Evolutionary conservation across 2,797 vertebrate genomes (phyloP), one percentile per base, ranked within the genome.

Genomic region (Melanotaenia pygmaea): DNA sequence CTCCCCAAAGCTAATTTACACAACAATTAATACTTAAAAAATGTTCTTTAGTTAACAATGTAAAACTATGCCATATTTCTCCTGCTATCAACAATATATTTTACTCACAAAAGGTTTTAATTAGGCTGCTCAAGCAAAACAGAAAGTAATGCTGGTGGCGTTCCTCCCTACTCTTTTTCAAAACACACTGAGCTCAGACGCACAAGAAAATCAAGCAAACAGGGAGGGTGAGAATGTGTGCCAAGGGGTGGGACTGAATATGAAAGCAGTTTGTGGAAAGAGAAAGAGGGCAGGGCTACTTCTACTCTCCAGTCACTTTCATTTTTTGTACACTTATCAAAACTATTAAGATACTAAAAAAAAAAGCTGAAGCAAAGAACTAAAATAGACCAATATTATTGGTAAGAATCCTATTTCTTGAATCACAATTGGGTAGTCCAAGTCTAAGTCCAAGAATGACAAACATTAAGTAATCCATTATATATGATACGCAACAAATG

Each of bases 141-240:
- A 51, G 3, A 7, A 61, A 70, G n/a, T 10, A 20, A 3, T 1
- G 10, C 1, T 32, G 38, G 16, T 10, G 9, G 16, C 2, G 0
- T 20, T 74, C 10, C 32, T 51, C 10, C 79, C 84, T 74, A 89
- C 83, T 83, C 83, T 83, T 34, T n/a, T 4, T 73, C 35, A 53
- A 58, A 22, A 26, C 24, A 68, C 38, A 54, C 43, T 67, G 50
- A 66, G 60, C 50, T 65, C 28, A 53, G 47, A 51, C 62, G 65
- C 34, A 76, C 32, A 5, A 20, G 7, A 18, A 50, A 26, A n/a
- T 35, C 2, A 35, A 76, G 35, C 47, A 43, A 84, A 34, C 28
- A 10, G 6, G 7, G 7, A 73, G 63, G 59, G 63, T 68, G 62
- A 54, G 68, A 53, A 2, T 43, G 58, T 60, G 50, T 67, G 56